A percentile compares a stretch with the other conserved stretches of the same genome.
Evolutionary conservation across 2,888 invertebrate genomes (phyloP).

Genomic region (Cacoxenus indagator): DNA sequence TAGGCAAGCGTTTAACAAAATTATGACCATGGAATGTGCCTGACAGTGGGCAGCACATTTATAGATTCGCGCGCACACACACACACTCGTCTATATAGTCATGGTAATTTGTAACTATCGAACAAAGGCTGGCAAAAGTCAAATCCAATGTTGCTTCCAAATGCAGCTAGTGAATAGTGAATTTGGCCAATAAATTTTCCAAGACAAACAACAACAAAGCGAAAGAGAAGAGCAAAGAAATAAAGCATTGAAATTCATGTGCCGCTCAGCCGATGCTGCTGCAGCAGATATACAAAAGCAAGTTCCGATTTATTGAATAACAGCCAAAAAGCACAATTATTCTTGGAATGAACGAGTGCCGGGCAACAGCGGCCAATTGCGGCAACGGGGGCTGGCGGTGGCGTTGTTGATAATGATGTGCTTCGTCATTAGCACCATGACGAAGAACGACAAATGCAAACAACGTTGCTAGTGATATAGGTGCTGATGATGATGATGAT

Average conservation of each 20-base stretch:
- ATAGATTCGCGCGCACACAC: slow-evolving; percentile 10
- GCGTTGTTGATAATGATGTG: slow-evolving; percentile 31
- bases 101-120: slow-evolving; percentile 60
- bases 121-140: slow-evolving; percentile 41
- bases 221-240: neutral
- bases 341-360: slow-evolving; percentile 32
- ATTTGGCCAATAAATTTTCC: slow-evolving; percentile 55
- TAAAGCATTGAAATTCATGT: neutral
- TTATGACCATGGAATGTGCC: neutral
- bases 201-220: slow-evolving; percentile 38
- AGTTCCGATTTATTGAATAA: slow-evolving; percentile 50
- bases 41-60: neutral
- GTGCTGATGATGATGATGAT: slow-evolving; percentile 8
- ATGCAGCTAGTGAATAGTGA: slow-evolving; percentile 31
- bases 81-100: slow-evolving; percentile 52
- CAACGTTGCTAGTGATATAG: slow-evolving; percentile 18
- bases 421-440: slow-evolving; percentile 12
- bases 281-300: slow-evolving; percentile 19
- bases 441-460: no score
- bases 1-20: neutral
- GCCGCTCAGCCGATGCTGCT: slow-evolving; percentile 1
- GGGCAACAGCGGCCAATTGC: slow-evolving; percentile 29
- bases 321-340: slow-evolving; percentile 44
- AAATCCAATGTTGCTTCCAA: neutral
- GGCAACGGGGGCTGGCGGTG: slow-evolving; percentile 10